A percentile compares a stretch with the other conserved stretches of the same genome.
Evolutionary conservation across 2,888 invertebrate species (phyloP).

Genomic region (Tenthredo notha): DNA sequence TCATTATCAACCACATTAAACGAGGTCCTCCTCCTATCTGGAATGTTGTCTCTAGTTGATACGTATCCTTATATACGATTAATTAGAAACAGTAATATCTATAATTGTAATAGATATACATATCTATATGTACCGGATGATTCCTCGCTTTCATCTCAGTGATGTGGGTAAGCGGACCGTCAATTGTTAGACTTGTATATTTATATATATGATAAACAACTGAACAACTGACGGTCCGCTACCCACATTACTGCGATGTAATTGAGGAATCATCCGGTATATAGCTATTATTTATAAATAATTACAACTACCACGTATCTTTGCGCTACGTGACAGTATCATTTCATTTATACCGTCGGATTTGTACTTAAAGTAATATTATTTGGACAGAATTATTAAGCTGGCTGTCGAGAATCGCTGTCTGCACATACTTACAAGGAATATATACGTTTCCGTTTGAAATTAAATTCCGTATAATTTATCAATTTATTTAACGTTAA

Average conservation of each 20-base stretch:
- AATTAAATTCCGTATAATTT: neutral
- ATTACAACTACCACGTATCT: conserved; percentile 6
- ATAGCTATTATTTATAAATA: conserved; percentile 16
- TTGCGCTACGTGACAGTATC: neutral
- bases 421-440: conserved; percentile 13
- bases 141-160: too few species aligned
- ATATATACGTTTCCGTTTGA: neutral
- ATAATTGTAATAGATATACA: conserved; percentile 29
- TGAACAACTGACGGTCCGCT: too few species aligned
- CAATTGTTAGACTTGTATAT: too few species aligned
- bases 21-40: conserved; percentile 25
- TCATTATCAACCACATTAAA: conserved; percentile 33
- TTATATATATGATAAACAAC: too few species aligned
- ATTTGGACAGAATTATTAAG: conserved; percentile 57
- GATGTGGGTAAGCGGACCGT: too few species aligned
- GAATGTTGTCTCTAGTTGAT: conserved; percentile 50
- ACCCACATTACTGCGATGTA: too few species aligned
- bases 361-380: conserved; percentile 57
- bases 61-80: conserved; percentile 33
- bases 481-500: conserved; percentile 31
- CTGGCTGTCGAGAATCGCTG: neutral
- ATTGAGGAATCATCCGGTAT: too few species aligned
- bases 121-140: neutral
- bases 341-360: conserved; percentile 40
- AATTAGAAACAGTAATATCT: neutral